Base-by-base conservation (phyloP, 2,888 invertebrate species). In the Drepana falcataria region DNA sequence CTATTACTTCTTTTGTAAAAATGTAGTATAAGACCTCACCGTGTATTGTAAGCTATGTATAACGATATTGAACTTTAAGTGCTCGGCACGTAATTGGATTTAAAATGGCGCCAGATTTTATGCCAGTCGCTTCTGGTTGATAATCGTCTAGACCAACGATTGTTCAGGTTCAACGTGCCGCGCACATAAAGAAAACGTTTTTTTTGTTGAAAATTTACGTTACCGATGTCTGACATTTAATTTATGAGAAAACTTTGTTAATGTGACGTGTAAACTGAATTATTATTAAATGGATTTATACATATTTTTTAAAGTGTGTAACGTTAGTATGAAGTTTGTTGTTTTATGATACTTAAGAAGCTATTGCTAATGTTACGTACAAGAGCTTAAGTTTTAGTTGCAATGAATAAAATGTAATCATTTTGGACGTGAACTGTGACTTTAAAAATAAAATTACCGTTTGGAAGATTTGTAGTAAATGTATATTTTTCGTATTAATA, bases 401-500 rank as follows among this genome's bases (percentile, higher is more conserved):
- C 89, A 88, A 87, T 87, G 85, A 83, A 59, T 55, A 59, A 55
- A 57, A 62, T 59, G 55, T 49, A 37, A 54, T 54, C 7, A 56
- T 60, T 57, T 60, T 61, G 64, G 55, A 59, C 56, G 59, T 57
- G 52, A 66, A 66, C 63, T 57, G 66, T 54, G 64, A 55, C 9
- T 47, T 55, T 21, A 21, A 21, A 73, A 82, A 75, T 73, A 71
- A 85, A 87, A 87, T 73, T 64, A 75, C 77, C 61, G 65, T 70
- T 78, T 84, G 81, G 81, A 87, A 89, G 88, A 87, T 90, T 90
- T 87, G 87, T 89, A 87, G 90, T 89, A 90, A 90, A 90, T 87
- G 86, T 89, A 89, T 89, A 90, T 90, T 90, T 21, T 86, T 78
- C 81, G 83, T 88, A 85, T 87, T 75, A 85, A 86, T 87, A 88